A percentile compares a stretch with the other conserved stretches of the same genome.
Evolutionary conservation across 2,888 invertebrate species (phyloP).

Genomic region (Myathropa florea): DNA sequence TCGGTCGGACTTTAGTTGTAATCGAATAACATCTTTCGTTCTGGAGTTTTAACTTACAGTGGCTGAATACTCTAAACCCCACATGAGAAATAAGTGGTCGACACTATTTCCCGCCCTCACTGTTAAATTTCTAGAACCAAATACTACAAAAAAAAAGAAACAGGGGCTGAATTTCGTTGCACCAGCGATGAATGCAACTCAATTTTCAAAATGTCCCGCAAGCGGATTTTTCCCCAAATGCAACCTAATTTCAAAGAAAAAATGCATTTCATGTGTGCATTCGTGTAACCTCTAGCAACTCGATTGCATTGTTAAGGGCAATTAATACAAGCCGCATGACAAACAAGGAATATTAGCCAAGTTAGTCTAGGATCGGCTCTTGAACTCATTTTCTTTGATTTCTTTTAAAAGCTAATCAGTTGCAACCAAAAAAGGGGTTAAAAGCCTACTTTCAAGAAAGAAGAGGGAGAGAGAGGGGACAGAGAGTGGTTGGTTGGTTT

Average conservation of each 20-base stretch:
- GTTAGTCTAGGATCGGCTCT: slow-evolving; percentile 55
- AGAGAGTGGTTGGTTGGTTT: not conserved
- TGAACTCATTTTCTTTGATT: slow-evolving; percentile 69
- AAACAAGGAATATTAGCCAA: slow-evolving; percentile 62
- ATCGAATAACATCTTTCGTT: too few species aligned
- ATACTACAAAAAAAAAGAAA: not conserved
- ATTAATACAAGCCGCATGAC: slow-evolving; percentile 59
- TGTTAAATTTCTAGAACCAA: not conserved
- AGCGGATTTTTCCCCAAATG: slow-evolving; percentile 27
- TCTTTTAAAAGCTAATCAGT: slow-evolving; percentile 68
- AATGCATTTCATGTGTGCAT: slow-evolving; percentile 13
- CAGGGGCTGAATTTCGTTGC: slow-evolving; percentile 36
- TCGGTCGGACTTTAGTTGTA: too few species aligned
- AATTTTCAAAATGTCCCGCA: slow-evolving; percentile 47
- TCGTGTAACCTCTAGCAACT: slow-evolving; percentile 3
- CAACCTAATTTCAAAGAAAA: slow-evolving; percentile 53
- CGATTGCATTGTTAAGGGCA: slow-evolving; percentile 63
- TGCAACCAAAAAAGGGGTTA: slow-evolving; percentile 38
- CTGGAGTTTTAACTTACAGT: too few species aligned
- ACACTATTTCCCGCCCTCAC: not conserved
- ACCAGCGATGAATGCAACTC: slow-evolving; percentile 40
- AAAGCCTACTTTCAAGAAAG: not conserved
- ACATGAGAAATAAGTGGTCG: not conserved
- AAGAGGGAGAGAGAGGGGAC: not conserved
- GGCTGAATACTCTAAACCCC: too few species aligned